A percentile compares a stretch with the other conserved stretches of the same genome.
Conservation (phyloP, 2,797 vertebrate genomes). For the Sebastiscus albofasciatus region DNA sequence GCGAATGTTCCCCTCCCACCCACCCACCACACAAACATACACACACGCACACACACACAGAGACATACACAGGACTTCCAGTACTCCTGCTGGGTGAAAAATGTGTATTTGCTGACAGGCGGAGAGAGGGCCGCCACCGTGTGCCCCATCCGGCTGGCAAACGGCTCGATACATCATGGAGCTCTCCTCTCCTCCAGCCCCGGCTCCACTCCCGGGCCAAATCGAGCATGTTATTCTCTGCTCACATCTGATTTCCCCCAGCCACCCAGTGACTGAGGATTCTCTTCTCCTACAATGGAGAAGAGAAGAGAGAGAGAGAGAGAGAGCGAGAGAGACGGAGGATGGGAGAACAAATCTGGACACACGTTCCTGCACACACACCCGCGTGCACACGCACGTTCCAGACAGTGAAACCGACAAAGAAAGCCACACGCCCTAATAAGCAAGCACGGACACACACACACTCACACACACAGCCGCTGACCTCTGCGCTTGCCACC, state of each 20-base stretch:
- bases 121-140: conserved; percentile 84
- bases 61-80: conserved; percentile 75
- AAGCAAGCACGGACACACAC: conserved; percentile 37
- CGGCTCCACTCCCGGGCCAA: conserved; percentile 87
- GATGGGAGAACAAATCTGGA: conserved; percentile 44
- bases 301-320: conserved; percentile 78
- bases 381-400: conserved; percentile 11
- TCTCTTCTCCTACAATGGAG: conserved; percentile 85
- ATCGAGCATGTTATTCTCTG: conserved; percentile 93
- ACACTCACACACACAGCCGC: conserved; percentile 49
- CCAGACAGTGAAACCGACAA: conserved; percentile 57
- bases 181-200: conserved; percentile 63
- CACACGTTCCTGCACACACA: conserved; percentile 52
- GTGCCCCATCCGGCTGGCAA: conserved; percentile 85
- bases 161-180: conserved; percentile 89
- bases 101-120: conserved; percentile 91
- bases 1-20: conserved; percentile 14
- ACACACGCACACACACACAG: background rate
- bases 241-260: conserved; percentile 89
- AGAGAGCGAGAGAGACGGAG: conserved; percentile 64
- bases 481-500: conserved; percentile 87
- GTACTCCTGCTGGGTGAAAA: conserved; percentile 90
- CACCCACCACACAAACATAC: background rate
- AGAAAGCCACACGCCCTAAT: conserved; percentile 59
- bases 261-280: conserved; percentile 87